Percentiles rank a stretch among this genome's conserved stretches.
These are phyloP conservation scores for Gryon sp. DNA, from an alignment of 1,140 invertebrate genomes.

Conservation along the genomic window DNA sequence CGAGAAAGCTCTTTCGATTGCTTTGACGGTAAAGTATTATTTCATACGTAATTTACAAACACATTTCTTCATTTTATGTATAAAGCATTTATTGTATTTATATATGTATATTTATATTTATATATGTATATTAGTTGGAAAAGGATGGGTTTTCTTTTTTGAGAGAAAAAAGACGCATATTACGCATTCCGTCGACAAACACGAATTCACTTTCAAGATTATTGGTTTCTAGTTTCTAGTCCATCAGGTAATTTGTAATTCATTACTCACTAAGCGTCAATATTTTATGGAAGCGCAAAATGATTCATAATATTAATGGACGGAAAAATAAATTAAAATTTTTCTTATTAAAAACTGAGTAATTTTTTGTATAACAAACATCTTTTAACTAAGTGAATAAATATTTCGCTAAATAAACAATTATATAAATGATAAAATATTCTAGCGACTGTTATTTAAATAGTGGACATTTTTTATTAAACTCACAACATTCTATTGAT, in stretches of 20 bases:
- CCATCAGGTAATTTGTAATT: constrained; percentile 48
- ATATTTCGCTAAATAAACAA: too few species aligned
- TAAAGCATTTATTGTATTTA: constrained; percentile 63
- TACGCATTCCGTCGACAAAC: constrained; percentile 36
- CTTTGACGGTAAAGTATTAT: constrained; percentile 56
- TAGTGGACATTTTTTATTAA: too few species aligned
- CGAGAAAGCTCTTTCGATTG: constrained; percentile 63
- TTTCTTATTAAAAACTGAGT: too few species aligned
- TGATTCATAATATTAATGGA: constrained; percentile 39
- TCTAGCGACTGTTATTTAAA: too few species aligned
- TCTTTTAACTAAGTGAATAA: too few species aligned
- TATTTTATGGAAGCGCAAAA: constrained; percentile 50
- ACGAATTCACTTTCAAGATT: constrained; percentile 30
- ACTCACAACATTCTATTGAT: constrained; percentile 3
- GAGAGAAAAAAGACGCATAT: constrained; percentile 47
- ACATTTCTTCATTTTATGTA: constrained; percentile 49
- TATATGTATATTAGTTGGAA: constrained; percentile 53
- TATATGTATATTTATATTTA: constrained; percentile 53
- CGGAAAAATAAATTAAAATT: constrained; percentile 13
- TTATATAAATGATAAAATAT: too few species aligned
- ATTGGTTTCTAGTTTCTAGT: constrained; percentile 36
- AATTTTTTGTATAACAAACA: too few species aligned
- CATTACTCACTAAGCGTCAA: constrained; percentile 32
- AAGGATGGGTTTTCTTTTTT: constrained; percentile 36
- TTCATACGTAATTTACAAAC: constrained; percentile 60